Conservation (phyloP, 2,797 vertebrate genomes). For the Bovichtus diacanthus region DNA sequence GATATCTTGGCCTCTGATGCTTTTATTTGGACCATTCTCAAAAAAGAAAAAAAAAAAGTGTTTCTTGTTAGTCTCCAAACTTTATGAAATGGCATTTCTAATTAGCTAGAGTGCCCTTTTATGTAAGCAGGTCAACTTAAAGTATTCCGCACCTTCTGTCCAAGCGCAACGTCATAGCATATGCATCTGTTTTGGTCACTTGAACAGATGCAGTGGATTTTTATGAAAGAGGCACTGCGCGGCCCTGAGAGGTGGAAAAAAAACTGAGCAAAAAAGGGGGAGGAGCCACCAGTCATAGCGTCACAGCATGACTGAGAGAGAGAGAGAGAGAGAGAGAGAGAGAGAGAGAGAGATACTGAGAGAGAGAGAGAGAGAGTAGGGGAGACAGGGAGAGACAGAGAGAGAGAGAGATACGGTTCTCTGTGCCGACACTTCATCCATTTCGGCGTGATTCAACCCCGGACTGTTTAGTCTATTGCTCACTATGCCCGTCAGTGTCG, state of each 20-base stretch:
- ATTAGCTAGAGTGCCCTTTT: not conserved
- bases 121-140: not conserved
- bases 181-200: not conserved
- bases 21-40: too few relatives aligned
- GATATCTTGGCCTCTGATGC: not conserved
- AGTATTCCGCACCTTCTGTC: not conserved
- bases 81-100: not conserved
- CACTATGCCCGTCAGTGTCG: not conserved
- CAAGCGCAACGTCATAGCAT: not conserved
- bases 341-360: too few relatives aligned
- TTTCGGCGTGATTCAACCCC: not conserved
- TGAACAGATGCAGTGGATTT: not conserved
- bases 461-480: not conserved
- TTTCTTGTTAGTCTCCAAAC: not conserved
- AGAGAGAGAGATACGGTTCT: conserved; percentile 15
- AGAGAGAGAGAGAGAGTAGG: too few relatives aligned
- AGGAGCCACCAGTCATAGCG: conserved; percentile 50
- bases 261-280: conserved; percentile 42
- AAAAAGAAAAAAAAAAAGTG: too few relatives aligned
- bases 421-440: conserved; percentile 4
- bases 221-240: conserved; percentile 26
- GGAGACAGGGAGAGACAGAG: too few relatives aligned
- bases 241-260: conserved; percentile 54
- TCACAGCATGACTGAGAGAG: conserved; percentile 10
- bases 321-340: too few relatives aligned